Evolutionary conservation across 2,113 vertebrate species (phyloP), one percentile per base, ranked within the genome.

Genomic region (Carassius auratus): DNA sequence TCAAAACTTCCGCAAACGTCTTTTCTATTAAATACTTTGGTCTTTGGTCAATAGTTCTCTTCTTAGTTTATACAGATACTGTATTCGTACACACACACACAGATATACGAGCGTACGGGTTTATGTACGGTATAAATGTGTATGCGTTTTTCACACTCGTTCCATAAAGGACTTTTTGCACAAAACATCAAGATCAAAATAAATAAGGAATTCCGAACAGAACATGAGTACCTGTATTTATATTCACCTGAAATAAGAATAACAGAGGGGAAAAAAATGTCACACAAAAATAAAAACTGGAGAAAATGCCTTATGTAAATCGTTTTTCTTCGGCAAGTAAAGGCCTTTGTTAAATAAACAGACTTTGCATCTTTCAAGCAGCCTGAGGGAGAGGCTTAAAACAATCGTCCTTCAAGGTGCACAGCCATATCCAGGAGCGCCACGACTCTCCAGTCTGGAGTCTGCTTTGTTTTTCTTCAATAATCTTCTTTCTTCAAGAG

Each of bases 311-410:
- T 90, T 94, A 94, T 95, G 92, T 95, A 94, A 93, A 95, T 93
- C 93, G 62, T 88, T 92, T 91, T 90, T 93, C 91, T 93, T 94
- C 91, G 92, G 91, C 94, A 93, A 93, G 93, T 93, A 93, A 94
- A 94, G 94, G 93, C 93, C 90, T 94, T 93, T 90, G 92, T 94
- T 93, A 94, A 94, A 95, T 94, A 94, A 94, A 94, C 93, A 93
- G 93, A 94, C 93, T 94, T 94, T 94, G 92, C 92, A 94, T 94
- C 93, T 93, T 95, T 94, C 92, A 93, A 94, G 92, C 91, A 94
- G 94, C 94, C 93, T 92, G 93, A 94, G 92, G 93, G 90, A 91
- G 93, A 94, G 93, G 93, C 94, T 92, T 92, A 92, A 94, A 92
- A 91, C 91, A 92, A 88, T 87, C 80, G 88, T 93, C 93, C 92